These are phyloP conservation scores for Phodopus roborovskii DNA, from an alignment of 2,113 vertebrate genomes.

Conservation along the genomic window DNA sequence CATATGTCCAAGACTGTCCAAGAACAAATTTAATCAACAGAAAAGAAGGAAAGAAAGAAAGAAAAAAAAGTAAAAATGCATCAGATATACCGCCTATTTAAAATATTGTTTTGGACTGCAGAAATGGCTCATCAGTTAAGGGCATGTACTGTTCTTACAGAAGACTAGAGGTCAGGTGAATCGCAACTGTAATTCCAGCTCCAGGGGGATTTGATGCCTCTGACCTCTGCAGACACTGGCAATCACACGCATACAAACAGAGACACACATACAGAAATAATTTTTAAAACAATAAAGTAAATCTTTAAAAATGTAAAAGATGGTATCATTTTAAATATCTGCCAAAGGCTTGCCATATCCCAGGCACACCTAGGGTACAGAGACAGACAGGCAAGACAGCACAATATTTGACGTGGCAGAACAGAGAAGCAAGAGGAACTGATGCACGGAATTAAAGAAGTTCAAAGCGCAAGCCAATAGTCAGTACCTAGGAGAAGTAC, in stretches of 20 bases:
- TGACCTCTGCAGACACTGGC: neutral
- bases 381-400: accelerated
- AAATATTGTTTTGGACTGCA: neutral
- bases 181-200: neutral
- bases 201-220: neutral
- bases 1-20: neutral
- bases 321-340: neutral
- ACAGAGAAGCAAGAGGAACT: too few species aligned
- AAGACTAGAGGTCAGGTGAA: neutral
- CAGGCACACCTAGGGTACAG: neutral
- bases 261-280: neutral
- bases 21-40: neutral
- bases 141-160: neutral
- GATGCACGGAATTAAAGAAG: accelerated
- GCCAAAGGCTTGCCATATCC: neutral
- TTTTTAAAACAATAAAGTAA: neutral
- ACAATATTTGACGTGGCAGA: neutral
- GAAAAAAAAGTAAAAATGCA: neutral
- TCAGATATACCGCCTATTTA: neutral
- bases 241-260: neutral
- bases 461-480: neutral
- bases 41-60: too few species aligned
- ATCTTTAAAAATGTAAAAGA: neutral
- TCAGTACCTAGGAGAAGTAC: accelerated
- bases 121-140: neutral